A percentile compares a stretch with the other conserved stretches of the same genome.
These are phyloP conservation scores for Istiophorus platypterus DNA, from an alignment of 2,113 vertebrate species.

Conservation along the genomic window DNA sequence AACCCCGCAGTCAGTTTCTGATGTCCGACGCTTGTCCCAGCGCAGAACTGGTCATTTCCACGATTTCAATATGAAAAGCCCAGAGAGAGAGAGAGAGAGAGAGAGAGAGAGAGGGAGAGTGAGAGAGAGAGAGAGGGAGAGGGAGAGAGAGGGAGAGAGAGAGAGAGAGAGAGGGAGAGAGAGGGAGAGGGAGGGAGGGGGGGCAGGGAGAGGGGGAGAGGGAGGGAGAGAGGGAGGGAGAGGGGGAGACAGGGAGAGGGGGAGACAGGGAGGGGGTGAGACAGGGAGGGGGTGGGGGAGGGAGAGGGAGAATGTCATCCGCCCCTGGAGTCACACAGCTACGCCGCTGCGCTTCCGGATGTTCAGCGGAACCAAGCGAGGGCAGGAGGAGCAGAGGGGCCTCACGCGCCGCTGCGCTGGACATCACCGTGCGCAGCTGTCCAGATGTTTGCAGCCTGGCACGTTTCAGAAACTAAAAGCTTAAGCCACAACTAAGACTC, in stretches of 20 bases:
- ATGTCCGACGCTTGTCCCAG: slow-evolving; percentile 12
- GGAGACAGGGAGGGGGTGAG: background rate
- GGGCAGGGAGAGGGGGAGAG: too few species aligned
- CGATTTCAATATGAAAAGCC: slow-evolving; percentile 9
- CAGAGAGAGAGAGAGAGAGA: background rate
- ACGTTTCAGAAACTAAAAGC: slow-evolving; percentile 41
- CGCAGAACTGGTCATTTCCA: slow-evolving; percentile 53
- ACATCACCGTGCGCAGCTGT: slow-evolving; percentile 41
- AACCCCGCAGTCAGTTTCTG: slow-evolving; percentile 11
- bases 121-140: slow-evolving; percentile 16
- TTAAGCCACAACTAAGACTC: slow-evolving; percentile 39
- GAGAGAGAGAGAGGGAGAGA: background rate
- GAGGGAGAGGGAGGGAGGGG: slow-evolving; percentile 3
- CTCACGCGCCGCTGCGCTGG: slow-evolving; percentile 25
- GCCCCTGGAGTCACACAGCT: slow-evolving; percentile 49
- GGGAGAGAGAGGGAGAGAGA: slow-evolving; percentile 8
- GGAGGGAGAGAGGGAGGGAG: background rate
- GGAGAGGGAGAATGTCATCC: slow-evolving; percentile 36
- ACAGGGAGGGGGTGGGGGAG: background rate
- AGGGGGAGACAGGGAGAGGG: background rate
- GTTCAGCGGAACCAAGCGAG: slow-evolving; percentile 56
- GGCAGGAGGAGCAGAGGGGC: slow-evolving; percentile 29
- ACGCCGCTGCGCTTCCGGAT: slow-evolving; percentile 70
- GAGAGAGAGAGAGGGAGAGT: slow-evolving; percentile 2
- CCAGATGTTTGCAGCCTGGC: slow-evolving; percentile 13